Conservation (phyloP, 2,797 vertebrate species). For the Micropoecilia bifurca region DNA sequence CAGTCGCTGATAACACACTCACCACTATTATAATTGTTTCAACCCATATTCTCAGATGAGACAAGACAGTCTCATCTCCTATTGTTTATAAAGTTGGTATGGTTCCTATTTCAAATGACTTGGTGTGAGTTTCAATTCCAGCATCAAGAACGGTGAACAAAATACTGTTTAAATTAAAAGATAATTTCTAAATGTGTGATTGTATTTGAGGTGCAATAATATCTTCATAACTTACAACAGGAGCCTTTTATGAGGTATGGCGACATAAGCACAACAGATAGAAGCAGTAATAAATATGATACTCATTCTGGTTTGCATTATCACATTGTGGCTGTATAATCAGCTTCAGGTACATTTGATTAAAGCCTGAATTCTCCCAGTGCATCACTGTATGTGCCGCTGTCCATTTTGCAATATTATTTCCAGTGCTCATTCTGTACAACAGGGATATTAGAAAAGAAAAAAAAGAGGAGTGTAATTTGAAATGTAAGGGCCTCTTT, state of each 20-base stretch:
- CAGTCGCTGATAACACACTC: neutral
- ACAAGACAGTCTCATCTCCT: neutral
- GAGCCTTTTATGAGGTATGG: neutral
- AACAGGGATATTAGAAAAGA: conserved; percentile 25
- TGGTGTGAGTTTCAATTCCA: neutral
- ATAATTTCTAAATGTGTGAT: neutral
- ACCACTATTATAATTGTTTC: neutral
- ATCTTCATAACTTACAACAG: neutral
- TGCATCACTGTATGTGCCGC: neutral
- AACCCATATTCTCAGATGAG: neutral
- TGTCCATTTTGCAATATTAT: conserved; percentile 5
- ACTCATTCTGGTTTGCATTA: neutral
- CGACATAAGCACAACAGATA: neutral
- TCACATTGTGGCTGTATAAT: neutral
- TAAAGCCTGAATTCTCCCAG: conserved; percentile 22
- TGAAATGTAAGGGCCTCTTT: conserved; percentile 36
- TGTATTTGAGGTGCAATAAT: neutral
- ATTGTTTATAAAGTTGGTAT: neutral
- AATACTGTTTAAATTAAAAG: neutral
- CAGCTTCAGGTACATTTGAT: conserved; percentile 29
- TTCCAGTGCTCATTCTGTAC: conserved; percentile 22
- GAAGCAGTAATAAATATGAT: neutral
- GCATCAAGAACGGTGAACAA: neutral
- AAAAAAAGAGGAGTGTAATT: conserved; percentile 17
- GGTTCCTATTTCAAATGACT: neutral